Conservation (phyloP, 2,113 vertebrate species). For the Sinosuthora webbiana region DNA sequence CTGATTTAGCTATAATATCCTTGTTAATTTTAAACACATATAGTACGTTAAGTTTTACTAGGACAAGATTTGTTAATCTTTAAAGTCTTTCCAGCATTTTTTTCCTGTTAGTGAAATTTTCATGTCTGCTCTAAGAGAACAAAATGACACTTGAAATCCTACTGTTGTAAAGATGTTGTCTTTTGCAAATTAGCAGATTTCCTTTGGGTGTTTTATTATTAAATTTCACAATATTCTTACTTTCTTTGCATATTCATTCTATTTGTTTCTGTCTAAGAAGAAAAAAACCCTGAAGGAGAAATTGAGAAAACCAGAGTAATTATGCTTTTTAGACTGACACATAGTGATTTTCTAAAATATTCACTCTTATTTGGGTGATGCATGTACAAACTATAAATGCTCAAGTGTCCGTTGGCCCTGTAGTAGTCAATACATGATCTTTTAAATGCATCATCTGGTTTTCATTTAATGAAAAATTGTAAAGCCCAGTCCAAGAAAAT, state of each 20-base stretch:
- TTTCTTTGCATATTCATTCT: neutral
- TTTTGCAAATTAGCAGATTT: neutral
- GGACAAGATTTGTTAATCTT: neutral
- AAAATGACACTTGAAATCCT: neutral
- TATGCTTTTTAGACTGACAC: neutral
- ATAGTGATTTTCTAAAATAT: constrained; percentile 24
- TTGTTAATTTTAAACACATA: neutral
- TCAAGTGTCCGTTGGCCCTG: neutral
- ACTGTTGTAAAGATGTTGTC: neutral
- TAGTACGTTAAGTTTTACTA: neutral
- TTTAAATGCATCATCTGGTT: neutral
- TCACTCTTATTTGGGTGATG: neutral
- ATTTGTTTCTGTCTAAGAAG: neutral
- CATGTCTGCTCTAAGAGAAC: neutral
- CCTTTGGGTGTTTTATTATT: neutral
- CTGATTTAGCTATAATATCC: neutral
- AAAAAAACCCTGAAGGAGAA: neutral
- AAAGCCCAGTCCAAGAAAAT: neutral
- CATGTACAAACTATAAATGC: neutral
- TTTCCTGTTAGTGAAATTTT: neutral
- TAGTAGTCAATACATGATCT: neutral
- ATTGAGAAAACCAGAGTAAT: neutral
- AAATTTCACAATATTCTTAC: neutral
- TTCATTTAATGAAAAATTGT: neutral
- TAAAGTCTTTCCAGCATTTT: neutral